Evolutionary conservation across 1,140 invertebrate genomes (phyloP).

Genomic region (Drosophila setifemur): DNA sequence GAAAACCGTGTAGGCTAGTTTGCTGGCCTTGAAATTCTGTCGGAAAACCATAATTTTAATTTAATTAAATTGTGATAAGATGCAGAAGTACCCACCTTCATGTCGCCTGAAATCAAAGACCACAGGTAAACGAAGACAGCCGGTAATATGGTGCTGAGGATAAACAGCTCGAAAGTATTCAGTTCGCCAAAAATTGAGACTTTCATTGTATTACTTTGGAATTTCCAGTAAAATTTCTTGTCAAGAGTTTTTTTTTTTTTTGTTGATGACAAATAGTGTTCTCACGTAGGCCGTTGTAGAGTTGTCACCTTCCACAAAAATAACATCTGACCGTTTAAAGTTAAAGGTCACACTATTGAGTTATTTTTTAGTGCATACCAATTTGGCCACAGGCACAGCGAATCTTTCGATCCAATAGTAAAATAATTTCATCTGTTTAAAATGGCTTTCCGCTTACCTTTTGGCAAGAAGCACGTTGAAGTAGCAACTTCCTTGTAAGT

Average conservation of each 20-base stretch:
- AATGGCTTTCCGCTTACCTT: conserved; percentile 73
- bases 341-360: neutral
- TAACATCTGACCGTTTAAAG: too few species aligned
- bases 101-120: conserved; percentile 66
- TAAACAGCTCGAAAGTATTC: conserved; percentile 51
- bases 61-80: neutral
- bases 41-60: neutral
- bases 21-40: conserved; percentile 62
- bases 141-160: conserved; percentile 55
- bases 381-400: neutral
- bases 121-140: conserved; percentile 64
- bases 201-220: conserved; percentile 48
- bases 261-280: conserved; percentile 46
- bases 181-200: conserved; percentile 59
- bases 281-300: conserved; percentile 42
- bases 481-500: conserved; percentile 84
- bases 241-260: neutral
- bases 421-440: conserved; percentile 27
- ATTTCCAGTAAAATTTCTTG: neutral
- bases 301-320: neutral
- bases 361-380: conserved; percentile 34
- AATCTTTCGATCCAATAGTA: conserved; percentile 23
- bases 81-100: conserved; percentile 44
- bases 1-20: conserved; percentile 48
- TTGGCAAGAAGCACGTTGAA: conserved; percentile 80